Base-by-base conservation (phyloP, 2,797 vertebrate genomes). In the Siniperca obscura region DNA sequence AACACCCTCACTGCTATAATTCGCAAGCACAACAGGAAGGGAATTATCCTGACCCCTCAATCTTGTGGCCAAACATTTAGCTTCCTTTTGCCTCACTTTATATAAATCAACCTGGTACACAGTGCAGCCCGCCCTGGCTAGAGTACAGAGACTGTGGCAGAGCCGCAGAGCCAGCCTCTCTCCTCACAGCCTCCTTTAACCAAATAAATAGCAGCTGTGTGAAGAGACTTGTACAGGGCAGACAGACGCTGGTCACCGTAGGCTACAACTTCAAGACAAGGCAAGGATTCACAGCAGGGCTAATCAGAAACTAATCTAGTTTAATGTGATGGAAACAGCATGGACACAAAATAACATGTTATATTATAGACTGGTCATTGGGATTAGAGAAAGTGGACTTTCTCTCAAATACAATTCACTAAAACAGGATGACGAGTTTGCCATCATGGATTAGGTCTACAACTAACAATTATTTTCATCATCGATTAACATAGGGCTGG, bases 121-220 rank as follows among this genome's bases (percentile, higher is more conserved):
- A 56, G 70, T 42, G 78, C 76, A 72, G 87, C 14, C 27, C 6
- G 22, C 36, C 48, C 69, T 83, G 80, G 82, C 78, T 62, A 71
- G 62, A 77, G 75, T 52, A 80, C 80, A 83, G 80, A 78, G 62
- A 40, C 40, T 1, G 17, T 56, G 83, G 46, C 40, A 25, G 78
- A 70, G 71, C 73, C 66, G 46, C 40, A 25, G 78, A 70, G 71
- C 73, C 66, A 82, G 83, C 67, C 53, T 7, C 1, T 48, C 81
- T 78, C 75, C 77, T 86, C 60, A 27, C 69, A 82, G 82, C 78
- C 77, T 81, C 76, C 87, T 90, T 74, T 82, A 74, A 82, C 81
- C 76, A 87, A 90, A 90, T 87, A 92, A 93, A 91, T 86, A 88
- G 79, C 84, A 88, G 87, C 80, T 91, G 86, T 81, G 83, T 3